Base-by-base conservation (phyloP, 2,888 invertebrate genomes). In the Tetranychus piercei region DNA sequence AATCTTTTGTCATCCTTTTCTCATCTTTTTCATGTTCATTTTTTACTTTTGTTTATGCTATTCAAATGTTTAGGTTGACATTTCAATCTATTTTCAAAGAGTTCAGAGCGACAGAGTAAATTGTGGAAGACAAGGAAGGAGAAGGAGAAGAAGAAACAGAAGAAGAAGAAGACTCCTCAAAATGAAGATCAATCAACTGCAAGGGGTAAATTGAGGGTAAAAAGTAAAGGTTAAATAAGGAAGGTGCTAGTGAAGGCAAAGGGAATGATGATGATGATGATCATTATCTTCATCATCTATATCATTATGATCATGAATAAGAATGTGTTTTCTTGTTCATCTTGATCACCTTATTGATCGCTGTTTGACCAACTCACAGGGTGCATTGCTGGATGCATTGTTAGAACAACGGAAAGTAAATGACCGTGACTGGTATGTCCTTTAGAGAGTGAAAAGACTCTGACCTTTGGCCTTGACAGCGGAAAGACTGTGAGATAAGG, bases 341-440 rank as follows among this genome's bases (percentile, higher is more conserved):
- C 55, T 5, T 55, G 9, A 55, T 15, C 15, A 15, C 15, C 15
- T 55, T 55, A 15, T 15, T 55, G 3, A 15, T 55, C 15, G 1
- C 55, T 15, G 9, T 55, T 45, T 55, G 11, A 15, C 15, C 55
- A 55, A 55, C 55, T 15, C 55, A 55, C 55, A 55, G 55, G 55
- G 55, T 55, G 55, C 55, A 55, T 55, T 55, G 55, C 7, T 55
- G 55, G 2, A 15, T 55, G 55, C 7, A 15, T 15, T 55, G 55
- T 55, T 55, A 55, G 55, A 15, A 15, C 3, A 15, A 7, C 2
- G n/a, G 15, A 69, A 34, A 69, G 34, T 69, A 69, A 69, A 69
- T 69, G 69, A 55, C 55, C 55, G 55, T 55, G 55, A 55, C 55
- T 55, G 55, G 55, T 55, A 55, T 55, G 55, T 55, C 15, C 55